These are phyloP conservation scores for Eupelmus urozonus DNA, from an alignment of 2,888 invertebrate species.

Conservation along the genomic window DNA sequence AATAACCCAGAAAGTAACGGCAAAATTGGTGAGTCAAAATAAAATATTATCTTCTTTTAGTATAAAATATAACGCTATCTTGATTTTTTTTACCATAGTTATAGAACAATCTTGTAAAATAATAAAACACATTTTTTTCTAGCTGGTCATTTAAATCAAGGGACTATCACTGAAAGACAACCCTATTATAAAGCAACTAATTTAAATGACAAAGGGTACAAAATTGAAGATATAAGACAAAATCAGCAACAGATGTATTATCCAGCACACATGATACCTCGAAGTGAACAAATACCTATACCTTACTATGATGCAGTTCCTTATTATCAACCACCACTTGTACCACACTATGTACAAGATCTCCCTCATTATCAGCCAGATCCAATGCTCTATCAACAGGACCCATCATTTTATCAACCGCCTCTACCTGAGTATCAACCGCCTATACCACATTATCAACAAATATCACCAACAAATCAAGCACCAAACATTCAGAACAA, in stretches of 20 bases:
- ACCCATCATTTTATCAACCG: not conserved
- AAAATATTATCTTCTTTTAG: too few species aligned
- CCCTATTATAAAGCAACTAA: constrained; percentile 15
- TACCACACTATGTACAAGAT: not conserved
- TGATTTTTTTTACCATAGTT: too few species aligned
- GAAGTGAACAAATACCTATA: not conserved
- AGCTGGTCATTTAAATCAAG: constrained; percentile 4
- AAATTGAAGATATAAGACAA: constrained; percentile 22
- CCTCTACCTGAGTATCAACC: constrained; percentile 2
- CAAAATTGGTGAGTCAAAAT: too few species aligned
- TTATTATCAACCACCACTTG: not conserved
- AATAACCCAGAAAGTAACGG: too few species aligned
- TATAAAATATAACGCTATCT: too few species aligned
- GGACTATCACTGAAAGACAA: constrained; percentile 21
- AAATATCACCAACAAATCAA: not conserved
- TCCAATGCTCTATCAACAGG: too few species aligned
- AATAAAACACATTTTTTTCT: not conserved
- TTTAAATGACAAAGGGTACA: constrained; percentile 10
- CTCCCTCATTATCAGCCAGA: constrained; percentile 9
- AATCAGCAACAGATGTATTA: constrained; percentile 13
- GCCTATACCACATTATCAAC: not conserved
- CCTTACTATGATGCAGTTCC: too few species aligned
- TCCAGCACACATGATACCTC: not conserved
- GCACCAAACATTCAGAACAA: not conserved
- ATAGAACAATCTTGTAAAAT: too few species aligned